phyloP scores from a whole-genome alignment of 1,140 invertebrate species.

The Nomia melanderi region DNA sequence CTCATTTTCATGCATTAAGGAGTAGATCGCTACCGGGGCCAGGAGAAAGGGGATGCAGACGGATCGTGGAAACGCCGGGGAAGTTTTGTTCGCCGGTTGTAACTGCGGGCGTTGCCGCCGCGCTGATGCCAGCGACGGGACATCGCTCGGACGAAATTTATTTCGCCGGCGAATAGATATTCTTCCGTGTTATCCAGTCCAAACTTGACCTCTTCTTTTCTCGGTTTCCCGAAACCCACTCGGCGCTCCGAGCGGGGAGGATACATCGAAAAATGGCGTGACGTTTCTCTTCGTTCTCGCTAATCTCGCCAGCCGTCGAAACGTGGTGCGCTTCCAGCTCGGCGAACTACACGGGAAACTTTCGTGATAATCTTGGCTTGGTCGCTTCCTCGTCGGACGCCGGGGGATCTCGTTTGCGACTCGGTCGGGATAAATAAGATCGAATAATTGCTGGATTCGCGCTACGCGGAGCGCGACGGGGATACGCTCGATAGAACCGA shows the following conservation, averaged over 20 bases:
- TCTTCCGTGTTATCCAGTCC: too few relatives aligned
- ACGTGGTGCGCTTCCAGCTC: background rate
- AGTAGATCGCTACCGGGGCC: constrained; percentile 58
- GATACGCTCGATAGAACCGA: constrained; percentile 13
- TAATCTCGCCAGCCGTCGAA: too few relatives aligned
- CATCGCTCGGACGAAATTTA: constrained; percentile 16
- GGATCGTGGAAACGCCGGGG: constrained; percentile 2
- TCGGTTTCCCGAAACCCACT: too few relatives aligned
- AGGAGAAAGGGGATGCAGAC: constrained; percentile 2
- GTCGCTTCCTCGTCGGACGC: too few relatives aligned
- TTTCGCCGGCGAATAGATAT: background rate
- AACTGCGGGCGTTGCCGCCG: background rate
- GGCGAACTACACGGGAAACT: background rate
- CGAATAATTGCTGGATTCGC: constrained; percentile 16
- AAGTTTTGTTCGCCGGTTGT: constrained; percentile 4
- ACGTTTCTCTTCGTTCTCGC: too few relatives aligned
- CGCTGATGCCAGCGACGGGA: background rate
- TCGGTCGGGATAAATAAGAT: background rate
- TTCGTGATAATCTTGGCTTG: background rate
- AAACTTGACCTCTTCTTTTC: too few relatives aligned
- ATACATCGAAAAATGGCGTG: background rate
- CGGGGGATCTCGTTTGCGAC: background rate
- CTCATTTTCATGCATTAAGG: constrained; percentile 70
- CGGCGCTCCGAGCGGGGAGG: too few relatives aligned
- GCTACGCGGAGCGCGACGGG: background rate